Evolutionary conservation across 2,888 invertebrate species (phyloP).

Genomic region (Spodoptera picta): DNA sequence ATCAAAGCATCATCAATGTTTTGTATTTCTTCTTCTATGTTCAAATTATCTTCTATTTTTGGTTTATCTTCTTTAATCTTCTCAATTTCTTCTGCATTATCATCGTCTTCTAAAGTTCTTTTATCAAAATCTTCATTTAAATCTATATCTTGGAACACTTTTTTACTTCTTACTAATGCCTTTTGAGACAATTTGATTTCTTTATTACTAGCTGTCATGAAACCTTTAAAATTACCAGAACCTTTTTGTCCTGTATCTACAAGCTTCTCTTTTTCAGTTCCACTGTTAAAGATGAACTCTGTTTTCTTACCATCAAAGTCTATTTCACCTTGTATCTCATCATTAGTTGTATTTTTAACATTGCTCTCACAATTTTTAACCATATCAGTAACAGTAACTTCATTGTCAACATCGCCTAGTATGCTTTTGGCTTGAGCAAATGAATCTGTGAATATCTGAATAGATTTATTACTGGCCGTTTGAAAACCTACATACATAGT

Average conservation of each 20-base stretch:
- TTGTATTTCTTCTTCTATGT: conserved; percentile 43
- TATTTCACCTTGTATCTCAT: background rate
- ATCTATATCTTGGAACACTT: conserved; percentile 59
- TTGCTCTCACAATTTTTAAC: conserved; percentile 62
- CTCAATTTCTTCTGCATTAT: background rate
- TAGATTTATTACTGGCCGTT: conserved; percentile 81
- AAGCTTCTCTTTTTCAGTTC: too few relatives aligned
- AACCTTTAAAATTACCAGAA: conserved; percentile 55
- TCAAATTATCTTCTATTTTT: conserved; percentile 19
- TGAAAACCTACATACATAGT: conserved; percentile 82
- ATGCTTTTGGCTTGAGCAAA: conserved; percentile 75
- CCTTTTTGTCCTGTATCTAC: background rate
- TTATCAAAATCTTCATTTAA: conserved; percentile 32
- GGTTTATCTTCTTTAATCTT: background rate
- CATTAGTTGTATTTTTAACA: conserved; percentile 9
- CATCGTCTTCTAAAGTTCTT: conserved; percentile 9
- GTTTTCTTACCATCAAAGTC: background rate
- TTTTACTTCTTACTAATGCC: conserved; percentile 58
- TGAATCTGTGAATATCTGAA: conserved; percentile 73
- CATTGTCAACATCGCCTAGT: conserved; percentile 56
- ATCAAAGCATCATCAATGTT: conserved; percentile 61
- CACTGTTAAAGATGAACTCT: conserved; percentile 5
- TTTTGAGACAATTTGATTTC: conserved; percentile 63
- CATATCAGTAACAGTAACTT: conserved; percentile 64
- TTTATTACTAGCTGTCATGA: conserved; percentile 69